Base-by-base conservation (phyloP, 2,797 vertebrate genomes). In the Onychomys leucogaster region DNA sequence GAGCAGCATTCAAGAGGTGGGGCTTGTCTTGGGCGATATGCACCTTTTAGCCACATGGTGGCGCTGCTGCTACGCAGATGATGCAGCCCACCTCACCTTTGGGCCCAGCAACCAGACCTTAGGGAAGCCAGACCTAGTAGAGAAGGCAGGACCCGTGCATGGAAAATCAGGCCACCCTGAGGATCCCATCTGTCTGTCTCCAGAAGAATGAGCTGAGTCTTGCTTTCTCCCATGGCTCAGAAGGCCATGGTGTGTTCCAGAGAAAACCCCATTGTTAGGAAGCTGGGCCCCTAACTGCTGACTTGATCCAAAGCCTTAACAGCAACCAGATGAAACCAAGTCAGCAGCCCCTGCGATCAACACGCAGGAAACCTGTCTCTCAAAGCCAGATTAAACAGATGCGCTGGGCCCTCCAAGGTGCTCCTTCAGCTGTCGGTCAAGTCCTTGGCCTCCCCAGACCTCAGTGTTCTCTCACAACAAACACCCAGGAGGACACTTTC, bases 21-120 rank as follows among this genome's bases (percentile, higher is more conserved):
- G 34, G 49, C 5, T 23, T 59, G 52, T 67, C 41, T 84, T 41
- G 0, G 59, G 37, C 49, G 85, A 12, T 1, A 34, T 95, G 57
- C 78, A 77, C 1, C 46, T 81, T 61, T 65, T 2, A 12, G 92
- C 96, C 97, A 97, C 96, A 0, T 0, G 69, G 91, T 23, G 97
- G 76, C 96, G 16, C 95, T 97, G 95, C 78, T 0, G 14, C 69
- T 52, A 92, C 80, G 46, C 2, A 34, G 75, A 94, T 89, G 86
- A 46, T n/a, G 83, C 6, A 7, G 89, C 32, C 32, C 61, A 34
- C 32, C 46, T 37, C 43, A 6, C 6, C n/a, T 49, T 55, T 0
- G 0, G 32, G 1, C 9, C 9, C 8, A 13, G 52, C 71, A 83
- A 83, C 11, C 19, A 23, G 8, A 29, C 32, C 41, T 59, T 21